Evolutionary conservation across 2,113 vertebrate genomes (phyloP).

Genomic region (Eleginops maclovinus): DNA sequence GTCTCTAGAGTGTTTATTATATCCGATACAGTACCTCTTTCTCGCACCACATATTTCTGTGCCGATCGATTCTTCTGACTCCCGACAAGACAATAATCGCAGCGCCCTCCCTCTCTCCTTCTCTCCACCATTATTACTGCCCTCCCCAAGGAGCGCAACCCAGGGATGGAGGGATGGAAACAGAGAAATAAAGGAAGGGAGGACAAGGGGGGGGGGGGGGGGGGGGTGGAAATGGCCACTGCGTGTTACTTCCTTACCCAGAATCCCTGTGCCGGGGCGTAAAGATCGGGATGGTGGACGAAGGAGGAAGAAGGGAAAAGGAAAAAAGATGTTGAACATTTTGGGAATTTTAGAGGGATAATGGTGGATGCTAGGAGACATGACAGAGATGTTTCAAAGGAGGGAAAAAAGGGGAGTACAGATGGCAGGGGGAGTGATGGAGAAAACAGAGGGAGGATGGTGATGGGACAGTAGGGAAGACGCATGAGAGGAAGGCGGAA

Average conservation of each 20-base stretch:
- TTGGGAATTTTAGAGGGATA: slow-evolving; percentile 31
- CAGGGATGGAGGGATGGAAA: slow-evolving; percentile 75
- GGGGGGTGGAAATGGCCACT: slow-evolving; percentile 71
- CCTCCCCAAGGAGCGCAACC: slow-evolving; percentile 82
- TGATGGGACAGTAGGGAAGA: slow-evolving; percentile 42
- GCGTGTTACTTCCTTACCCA: slow-evolving; percentile 65
- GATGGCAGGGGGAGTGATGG: slow-evolving; percentile 37
- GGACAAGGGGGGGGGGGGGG: slow-evolving; percentile 65
- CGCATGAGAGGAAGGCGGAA: slow-evolving; percentile 6
- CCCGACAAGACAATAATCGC: slow-evolving; percentile 99
- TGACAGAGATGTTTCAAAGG: slow-evolving; percentile 56
- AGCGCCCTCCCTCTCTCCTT: slow-evolving; percentile 88
- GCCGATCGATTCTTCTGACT: slow-evolving; percentile 96
- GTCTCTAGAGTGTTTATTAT: slow-evolving; percentile 95
- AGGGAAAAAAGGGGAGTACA: slow-evolving; percentile 36
- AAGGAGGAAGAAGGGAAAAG: slow-evolving; percentile 20
- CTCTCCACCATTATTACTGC: slow-evolving; percentile 93
- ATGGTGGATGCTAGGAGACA: slow-evolving; percentile 41
- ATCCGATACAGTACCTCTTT: slow-evolving; percentile 96
- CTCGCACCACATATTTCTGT: slow-evolving; percentile 96
- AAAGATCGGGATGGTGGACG: slow-evolving; percentile 48
- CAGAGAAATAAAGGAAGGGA: slow-evolving; percentile 70
- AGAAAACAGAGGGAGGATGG: slow-evolving; percentile 29
- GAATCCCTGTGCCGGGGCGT: slow-evolving; percentile 43
- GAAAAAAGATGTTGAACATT: slow-evolving; percentile 42